Evolutionary conservation across 2,888 invertebrate genomes (phyloP), one percentile per base, ranked within the genome.

Genomic region (Acleris laterana): DNA sequence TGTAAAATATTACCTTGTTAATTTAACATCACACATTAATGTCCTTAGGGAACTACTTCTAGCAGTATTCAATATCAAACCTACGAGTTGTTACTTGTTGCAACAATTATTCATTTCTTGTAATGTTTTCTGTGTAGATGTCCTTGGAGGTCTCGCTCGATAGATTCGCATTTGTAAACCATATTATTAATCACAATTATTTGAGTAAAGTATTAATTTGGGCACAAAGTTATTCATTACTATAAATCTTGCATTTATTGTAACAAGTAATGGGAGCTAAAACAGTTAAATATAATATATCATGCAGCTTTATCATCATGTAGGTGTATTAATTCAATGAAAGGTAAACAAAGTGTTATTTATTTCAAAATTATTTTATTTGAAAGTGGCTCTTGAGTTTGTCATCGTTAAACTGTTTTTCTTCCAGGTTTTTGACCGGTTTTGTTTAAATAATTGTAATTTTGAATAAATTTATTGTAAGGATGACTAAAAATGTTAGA

Each of bases 211-310:
- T 72, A 71, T 80, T 72, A 72, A 71, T 76, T 73, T 73, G 67
- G 72, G 77, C 76, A 80, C 80, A 80, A 81, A 79, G 69, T 68
- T 66, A 62, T 62, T 59, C 69, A 63, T 63, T 55, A 51, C 13
- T 68, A 63, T 64, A 65, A 67, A 71, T 72, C 13, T 61, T 48
- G 42, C 32, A 62, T 53, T 62, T 63, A 58, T 53, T 58, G 61
- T 65, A 57, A 68, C 5, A 51, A 60, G 57, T 51, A 63, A 61
- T 61, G 42, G 28, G 60, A 61, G 60, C 38, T 52, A 52, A 52
- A 42, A 44, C 51, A 32, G 32, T 32, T 32, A 9, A 32, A 32
- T 25, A 6, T 5, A 6, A 25, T 25, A 25, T 25, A 25, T 53
- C 5, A 55, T 55, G 32, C 20, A 55, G 42, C 5, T 25, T 5